Evolutionary conservation across 2,888 invertebrate species (phyloP).

Genomic region (Thysanoteuthis rhombus): DNA sequence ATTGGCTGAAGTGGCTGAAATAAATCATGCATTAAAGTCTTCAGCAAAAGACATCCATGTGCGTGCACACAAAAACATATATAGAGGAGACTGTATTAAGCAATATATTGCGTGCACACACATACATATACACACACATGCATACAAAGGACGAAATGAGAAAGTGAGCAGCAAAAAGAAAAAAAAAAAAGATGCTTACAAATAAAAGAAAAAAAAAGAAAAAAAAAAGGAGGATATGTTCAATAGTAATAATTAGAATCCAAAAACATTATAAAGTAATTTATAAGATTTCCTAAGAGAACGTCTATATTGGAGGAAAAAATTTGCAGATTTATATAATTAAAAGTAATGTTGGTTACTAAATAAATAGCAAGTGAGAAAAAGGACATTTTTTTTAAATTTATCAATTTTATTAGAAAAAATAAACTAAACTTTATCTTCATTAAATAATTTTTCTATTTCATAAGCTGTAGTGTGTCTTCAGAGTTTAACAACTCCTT

Average conservation of each 20-base stretch:
- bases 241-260: background rate
- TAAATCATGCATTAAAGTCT: background rate
- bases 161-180: background rate
- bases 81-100: background rate
- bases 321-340: background rate
- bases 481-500: background rate
- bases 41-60: background rate
- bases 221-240: background rate
- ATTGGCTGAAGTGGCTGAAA: too few species aligned
- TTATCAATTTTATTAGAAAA: constrained; percentile 30
- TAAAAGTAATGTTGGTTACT: background rate
- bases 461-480: background rate
- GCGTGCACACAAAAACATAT: too few species aligned
- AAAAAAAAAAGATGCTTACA: background rate
- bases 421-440: constrained; percentile 22
- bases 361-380: background rate
- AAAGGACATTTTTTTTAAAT: background rate
- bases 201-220: background rate
- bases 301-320: background rate
- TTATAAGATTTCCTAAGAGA: background rate
- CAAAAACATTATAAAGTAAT: background rate
- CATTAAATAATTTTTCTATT: constrained; percentile 1
- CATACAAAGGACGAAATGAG: background rate
- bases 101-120: background rate
- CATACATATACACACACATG: background rate